phyloP scores from a whole-genome alignment of 1,140 invertebrate species.

The Diachasma alloeum region DNA sequence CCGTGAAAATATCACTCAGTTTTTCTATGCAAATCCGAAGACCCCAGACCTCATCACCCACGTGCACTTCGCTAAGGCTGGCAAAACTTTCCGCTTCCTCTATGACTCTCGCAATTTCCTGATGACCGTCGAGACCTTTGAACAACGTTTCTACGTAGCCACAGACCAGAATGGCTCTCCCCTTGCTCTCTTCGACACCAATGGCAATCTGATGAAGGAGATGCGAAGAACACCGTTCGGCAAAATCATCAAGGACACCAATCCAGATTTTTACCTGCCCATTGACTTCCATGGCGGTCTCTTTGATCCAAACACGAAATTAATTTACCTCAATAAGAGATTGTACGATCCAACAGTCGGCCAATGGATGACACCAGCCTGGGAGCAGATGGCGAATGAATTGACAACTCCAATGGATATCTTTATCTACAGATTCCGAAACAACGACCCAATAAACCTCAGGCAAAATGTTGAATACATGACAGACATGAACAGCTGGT shows the following conservation, averaged over 20 bases:
- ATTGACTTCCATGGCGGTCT: conserved; percentile 93
- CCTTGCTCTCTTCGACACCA: conserved; percentile 87
- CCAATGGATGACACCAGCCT: conserved; percentile 94
- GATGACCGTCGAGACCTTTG: conserved; percentile 82
- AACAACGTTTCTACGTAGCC: conserved; percentile 88
- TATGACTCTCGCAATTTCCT: conserved; percentile 88
- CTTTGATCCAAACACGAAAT: conserved; percentile 82
- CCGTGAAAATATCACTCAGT: conserved; percentile 91
- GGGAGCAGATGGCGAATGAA: conserved; percentile 83
- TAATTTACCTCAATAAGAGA: conserved; percentile 84
- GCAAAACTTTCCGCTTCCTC: conserved; percentile 82
- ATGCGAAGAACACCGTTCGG: conserved; percentile 91
- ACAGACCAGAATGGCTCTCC: conserved; percentile 94
- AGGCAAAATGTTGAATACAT: conserved; percentile 80
- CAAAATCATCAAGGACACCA: conserved; percentile 86
- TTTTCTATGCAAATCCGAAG: conserved; percentile 90
- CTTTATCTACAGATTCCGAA: conserved; percentile 90
- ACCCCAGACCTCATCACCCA: conserved; percentile 84
- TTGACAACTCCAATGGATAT: conserved; percentile 86
- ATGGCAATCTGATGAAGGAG: conserved; percentile 91
- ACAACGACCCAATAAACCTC: conserved; percentile 91
- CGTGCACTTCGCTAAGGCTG: conserved; percentile 88
- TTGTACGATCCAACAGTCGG: conserved; percentile 93
- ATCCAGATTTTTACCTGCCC: conserved; percentile 89
- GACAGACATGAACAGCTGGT: conserved; percentile 85